phyloP scores from a whole-genome alignment of 2,113 vertebrate genomes.

The Anhinga anhinga region DNA sequence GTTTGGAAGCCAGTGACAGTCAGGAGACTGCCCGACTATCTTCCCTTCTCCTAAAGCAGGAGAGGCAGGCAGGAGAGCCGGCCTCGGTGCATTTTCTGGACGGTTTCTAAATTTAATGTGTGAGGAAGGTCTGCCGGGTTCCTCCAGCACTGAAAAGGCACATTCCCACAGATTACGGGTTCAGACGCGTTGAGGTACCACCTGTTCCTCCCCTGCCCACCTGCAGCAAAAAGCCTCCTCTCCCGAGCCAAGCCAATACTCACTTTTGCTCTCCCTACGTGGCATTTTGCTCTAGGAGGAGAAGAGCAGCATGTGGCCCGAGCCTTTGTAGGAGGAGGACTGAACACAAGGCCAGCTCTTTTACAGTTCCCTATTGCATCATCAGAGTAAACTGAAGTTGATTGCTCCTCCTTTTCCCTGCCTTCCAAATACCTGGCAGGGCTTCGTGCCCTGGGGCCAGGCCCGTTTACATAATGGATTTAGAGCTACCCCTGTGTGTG shows the following conservation, averaged over 20 bases:
- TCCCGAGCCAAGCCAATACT: not conserved
- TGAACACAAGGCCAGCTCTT: not conserved
- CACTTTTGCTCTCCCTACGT: not conserved
- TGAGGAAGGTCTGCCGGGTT: fast-evolving
- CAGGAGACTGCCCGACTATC: not conserved
- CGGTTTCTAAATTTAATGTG: not conserved
- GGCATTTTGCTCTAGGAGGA: not conserved
- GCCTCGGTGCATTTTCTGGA: fast-evolving
- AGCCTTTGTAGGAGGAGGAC: not conserved
- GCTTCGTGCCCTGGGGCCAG: not conserved
- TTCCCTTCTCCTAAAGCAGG: fast-evolving
- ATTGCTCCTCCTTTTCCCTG: constrained; percentile 15
- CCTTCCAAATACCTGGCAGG: not conserved
- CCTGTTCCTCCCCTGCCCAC: not conserved
- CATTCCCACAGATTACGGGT: fast-evolving
- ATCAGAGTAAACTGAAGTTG: not conserved
- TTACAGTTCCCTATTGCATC: not conserved
- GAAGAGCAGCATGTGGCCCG: not conserved
- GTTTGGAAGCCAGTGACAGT: not conserved
- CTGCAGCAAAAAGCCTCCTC: no score
- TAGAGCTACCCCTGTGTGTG: not conserved
- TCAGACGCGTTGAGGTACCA: no score
- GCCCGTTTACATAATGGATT: not conserved
- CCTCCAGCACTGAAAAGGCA: not conserved
- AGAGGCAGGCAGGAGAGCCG: no score